These are phyloP conservation scores for Argya squamiceps DNA, from an alignment of 2,797 vertebrate genomes.

Conservation along the genomic window DNA sequence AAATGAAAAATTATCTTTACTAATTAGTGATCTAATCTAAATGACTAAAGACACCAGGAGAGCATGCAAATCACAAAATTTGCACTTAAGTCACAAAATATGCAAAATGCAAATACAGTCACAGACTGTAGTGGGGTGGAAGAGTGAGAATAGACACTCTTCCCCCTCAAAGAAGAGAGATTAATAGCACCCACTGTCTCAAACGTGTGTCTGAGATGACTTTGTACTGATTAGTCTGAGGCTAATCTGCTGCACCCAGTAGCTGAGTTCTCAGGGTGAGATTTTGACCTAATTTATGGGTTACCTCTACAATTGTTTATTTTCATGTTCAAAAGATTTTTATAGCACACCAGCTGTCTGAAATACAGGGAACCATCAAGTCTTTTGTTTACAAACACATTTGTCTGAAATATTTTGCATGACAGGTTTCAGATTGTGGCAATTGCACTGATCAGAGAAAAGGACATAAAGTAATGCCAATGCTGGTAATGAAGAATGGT, in stretches of 20 bases:
- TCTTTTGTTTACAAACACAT: neutral
- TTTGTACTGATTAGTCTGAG: neutral
- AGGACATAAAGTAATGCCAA: neutral
- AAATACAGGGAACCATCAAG: neutral
- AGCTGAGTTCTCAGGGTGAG: neutral
- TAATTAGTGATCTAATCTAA: neutral
- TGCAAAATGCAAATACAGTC: neutral
- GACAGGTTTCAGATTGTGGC: neutral
- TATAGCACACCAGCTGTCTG: neutral
- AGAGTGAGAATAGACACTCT: neutral
- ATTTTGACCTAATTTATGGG: neutral
- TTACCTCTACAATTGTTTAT: neutral
- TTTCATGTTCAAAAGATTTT: neutral
- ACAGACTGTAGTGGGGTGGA: neutral
- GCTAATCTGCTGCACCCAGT: neutral
- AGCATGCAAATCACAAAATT: neutral
- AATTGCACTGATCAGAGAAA: neutral
- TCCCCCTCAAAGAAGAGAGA: neutral
- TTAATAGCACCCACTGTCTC: neutral
- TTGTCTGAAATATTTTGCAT: constrained; percentile 17
- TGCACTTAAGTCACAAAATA: neutral
- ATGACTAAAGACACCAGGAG: neutral
- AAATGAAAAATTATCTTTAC: neutral
- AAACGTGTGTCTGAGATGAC: neutral
- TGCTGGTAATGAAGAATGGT: neutral